Evolutionary conservation across 2,888 invertebrate genomes (phyloP).

Genomic region (Pecten maximus): DNA sequence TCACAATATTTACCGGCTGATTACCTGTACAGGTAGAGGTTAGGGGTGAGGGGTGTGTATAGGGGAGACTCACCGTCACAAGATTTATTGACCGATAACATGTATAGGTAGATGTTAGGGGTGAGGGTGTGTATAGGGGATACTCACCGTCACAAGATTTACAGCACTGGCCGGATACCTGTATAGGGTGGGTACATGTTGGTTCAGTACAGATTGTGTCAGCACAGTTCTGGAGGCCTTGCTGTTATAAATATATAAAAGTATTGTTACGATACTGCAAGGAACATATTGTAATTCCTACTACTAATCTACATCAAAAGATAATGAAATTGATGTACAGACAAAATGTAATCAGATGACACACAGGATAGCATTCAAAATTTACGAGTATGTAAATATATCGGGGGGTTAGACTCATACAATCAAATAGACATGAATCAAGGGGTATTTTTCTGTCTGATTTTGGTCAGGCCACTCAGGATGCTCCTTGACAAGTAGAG

Average conservation of each 20-base stretch:
- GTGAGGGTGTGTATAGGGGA: neutral
- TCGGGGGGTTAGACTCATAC: too few relatives aligned
- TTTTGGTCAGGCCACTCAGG: too few relatives aligned
- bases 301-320: too few relatives aligned
- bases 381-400: too few relatives aligned
- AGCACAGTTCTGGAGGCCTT: slow-evolving; percentile 66
- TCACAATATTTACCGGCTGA: neutral
- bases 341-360: too few relatives aligned
- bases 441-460: too few relatives aligned
- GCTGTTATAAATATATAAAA: slow-evolving; percentile 62
- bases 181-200: slow-evolving; percentile 73
- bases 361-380: too few relatives aligned
- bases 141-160: slow-evolving; percentile 73
- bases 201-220: slow-evolving; percentile 64
- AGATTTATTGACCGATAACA: slow-evolving; percentile 65
- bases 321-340: too few relatives aligned
- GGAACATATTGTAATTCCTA: too few relatives aligned
- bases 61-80: slow-evolving; percentile 69
- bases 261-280: too few relatives aligned
- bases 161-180: slow-evolving; percentile 72
- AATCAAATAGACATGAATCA: too few relatives aligned
- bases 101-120: slow-evolving; percentile 68
- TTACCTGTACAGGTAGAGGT: neutral
- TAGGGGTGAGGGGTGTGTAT: neutral
- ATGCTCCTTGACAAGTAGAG: too few relatives aligned